phyloP scores from a whole-genome alignment of 64 coral and sea anemone genomes.

The Trachythela sp. region DNA sequence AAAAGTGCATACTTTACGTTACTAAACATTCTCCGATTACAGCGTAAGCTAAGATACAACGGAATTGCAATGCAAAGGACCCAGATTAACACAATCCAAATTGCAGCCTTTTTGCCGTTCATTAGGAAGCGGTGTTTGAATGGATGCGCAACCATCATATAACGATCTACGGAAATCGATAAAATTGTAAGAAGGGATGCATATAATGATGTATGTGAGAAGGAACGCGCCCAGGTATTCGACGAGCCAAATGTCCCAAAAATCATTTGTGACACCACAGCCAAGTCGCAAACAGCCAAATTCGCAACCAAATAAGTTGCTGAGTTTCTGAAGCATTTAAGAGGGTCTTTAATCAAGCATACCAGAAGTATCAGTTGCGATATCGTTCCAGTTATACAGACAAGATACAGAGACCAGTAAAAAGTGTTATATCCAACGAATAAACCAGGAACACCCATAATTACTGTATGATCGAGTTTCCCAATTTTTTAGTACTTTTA shows the following conservation, averaged over 20 bases:
- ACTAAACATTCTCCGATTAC: too few species aligned
- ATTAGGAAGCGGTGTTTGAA: background rate
- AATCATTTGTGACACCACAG: background rate
- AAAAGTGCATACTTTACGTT: background rate
- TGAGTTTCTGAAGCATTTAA: background rate
- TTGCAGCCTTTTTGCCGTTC: background rate
- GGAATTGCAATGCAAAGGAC: background rate
- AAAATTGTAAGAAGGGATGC: background rate
- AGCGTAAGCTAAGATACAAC: background rate
- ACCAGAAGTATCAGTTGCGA: background rate
- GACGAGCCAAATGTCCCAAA: background rate
- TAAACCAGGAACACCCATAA: background rate
- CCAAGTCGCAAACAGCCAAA: background rate
- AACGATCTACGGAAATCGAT: background rate
- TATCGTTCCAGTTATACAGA: background rate
- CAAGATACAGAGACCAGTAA: background rate
- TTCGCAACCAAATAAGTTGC: background rate
- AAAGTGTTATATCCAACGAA: background rate
- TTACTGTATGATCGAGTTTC: background rate
- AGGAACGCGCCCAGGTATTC: background rate
- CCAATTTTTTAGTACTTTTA: background rate
- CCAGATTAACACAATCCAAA: background rate
- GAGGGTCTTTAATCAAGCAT: background rate
- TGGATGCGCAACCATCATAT: background rate
- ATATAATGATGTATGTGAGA: background rate